phyloP scores from a whole-genome alignment of 2,888 invertebrate genomes.

The Tholera decimalis region DNA sequence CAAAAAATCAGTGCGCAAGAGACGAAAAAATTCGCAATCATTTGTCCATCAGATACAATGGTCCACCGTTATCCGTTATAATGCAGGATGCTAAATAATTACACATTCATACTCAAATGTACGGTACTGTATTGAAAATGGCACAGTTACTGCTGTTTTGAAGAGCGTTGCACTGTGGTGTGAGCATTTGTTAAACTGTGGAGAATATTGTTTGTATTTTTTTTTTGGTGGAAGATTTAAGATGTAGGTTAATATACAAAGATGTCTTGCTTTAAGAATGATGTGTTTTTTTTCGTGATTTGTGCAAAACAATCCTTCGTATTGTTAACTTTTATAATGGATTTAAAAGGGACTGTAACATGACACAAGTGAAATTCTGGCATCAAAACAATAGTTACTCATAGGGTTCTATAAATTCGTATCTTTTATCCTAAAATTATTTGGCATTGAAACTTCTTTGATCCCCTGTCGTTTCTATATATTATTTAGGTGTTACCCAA shows the following conservation, averaged over 20 bases:
- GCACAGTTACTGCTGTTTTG: constrained; percentile 57
- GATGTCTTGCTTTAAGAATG: constrained; percentile 38
- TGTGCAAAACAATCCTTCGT: background rate
- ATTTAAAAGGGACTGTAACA: no score
- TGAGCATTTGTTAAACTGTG: constrained; percentile 46
- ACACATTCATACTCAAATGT: constrained; percentile 82
- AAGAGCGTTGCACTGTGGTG: constrained; percentile 65
- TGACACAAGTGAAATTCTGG: no score
- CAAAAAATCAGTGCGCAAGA: constrained; percentile 60
- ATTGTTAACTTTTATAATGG: background rate
- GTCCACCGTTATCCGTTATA: constrained; percentile 81
- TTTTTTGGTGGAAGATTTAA: constrained; percentile 34
- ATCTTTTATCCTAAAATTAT: background rate
- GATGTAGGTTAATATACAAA: constrained; percentile 41
- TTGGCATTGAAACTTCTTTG: background rate
- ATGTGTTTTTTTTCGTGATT: constrained; percentile 19
- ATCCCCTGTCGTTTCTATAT: no score
- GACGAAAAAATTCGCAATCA: constrained; percentile 81
- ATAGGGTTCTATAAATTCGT: no score
- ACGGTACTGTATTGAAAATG: constrained; percentile 68
- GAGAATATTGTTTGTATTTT: constrained; percentile 40
- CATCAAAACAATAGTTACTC: no score
- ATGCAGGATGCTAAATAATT: constrained; percentile 87
- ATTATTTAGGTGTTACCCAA: no score
- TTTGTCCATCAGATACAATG: constrained; percentile 88